phyloP scores from a whole-genome alignment of 2,113 vertebrate species.

The Poecilia latipinna region DNA sequence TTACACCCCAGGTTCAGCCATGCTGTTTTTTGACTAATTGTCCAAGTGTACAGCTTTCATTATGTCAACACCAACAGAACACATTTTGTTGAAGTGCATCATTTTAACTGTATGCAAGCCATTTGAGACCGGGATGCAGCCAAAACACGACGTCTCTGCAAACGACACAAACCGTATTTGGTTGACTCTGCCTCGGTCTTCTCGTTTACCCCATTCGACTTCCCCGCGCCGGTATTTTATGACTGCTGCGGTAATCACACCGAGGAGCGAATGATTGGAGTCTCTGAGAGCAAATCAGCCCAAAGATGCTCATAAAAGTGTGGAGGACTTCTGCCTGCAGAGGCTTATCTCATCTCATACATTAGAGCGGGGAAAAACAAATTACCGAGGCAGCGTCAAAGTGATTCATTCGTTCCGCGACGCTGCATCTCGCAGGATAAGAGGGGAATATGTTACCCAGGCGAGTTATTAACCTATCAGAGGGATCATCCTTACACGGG shows the following conservation, averaged over 20 bases:
- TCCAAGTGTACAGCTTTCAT: not conserved
- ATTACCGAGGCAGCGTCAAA: not conserved
- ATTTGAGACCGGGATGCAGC: not conserved
- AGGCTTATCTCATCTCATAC: not conserved
- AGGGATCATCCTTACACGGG: not conserved
- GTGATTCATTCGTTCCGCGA: conserved; percentile 9
- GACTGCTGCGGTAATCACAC: conserved; percentile 41
- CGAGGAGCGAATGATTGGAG: conserved; percentile 18
- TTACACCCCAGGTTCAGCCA: conserved; percentile 81
- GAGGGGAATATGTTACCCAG: conserved; percentile 10
- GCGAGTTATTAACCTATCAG: conserved; percentile 1
- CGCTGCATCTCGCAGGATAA: not conserved
- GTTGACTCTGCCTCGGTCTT: not conserved
- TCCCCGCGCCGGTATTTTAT: conserved; percentile 17
- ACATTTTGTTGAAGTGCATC: not conserved
- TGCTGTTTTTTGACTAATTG: not conserved
- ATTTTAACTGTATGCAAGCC: not conserved
- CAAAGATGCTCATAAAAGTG: conserved; percentile 29
- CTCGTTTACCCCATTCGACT: not conserved
- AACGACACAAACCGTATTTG: too few relatives aligned
- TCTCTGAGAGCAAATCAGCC: conserved; percentile 27
- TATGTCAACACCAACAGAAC: not conserved
- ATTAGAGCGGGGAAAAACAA: conserved; percentile 16
- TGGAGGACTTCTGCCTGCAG: conserved; percentile 2
- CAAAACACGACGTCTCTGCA: not conserved